A percentile compares a stretch with the other conserved stretches of the same genome.
Conservation (phyloP, 2,888 invertebrate genomes). For the Galerucella pusilla region DNA sequence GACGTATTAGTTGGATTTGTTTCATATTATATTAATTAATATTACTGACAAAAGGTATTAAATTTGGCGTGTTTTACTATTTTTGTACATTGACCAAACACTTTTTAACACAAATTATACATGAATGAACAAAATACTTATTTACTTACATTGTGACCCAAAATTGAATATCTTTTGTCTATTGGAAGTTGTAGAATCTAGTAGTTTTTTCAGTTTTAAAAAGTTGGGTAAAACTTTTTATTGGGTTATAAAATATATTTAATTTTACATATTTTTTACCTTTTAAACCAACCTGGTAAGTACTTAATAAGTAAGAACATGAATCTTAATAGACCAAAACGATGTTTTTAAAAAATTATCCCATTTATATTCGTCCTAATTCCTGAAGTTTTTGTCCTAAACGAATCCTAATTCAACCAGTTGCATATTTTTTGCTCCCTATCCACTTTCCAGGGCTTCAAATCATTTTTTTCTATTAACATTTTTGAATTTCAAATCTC, state of each 20-base stretch:
- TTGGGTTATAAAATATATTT: not conserved
- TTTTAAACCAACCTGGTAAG: not conserved
- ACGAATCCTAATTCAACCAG: not conserved
- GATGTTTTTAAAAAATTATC: no score
- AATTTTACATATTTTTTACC: not conserved
- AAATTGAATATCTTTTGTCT: not conserved
- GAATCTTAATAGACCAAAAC: not conserved
- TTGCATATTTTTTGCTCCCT: not conserved
- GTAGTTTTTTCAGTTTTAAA: slow-evolving; percentile 3
- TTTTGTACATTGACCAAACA: not conserved
- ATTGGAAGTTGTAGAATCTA: not conserved
- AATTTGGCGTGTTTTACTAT: not conserved
- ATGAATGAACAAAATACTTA: not conserved
- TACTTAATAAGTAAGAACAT: not conserved
- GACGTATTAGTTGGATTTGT: not conserved
- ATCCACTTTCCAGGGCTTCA: not conserved
- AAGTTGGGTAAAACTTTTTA: not conserved
- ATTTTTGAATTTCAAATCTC: not conserved
- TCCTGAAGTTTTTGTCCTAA: not conserved
- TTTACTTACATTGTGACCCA: not conserved
- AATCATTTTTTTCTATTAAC: not conserved
- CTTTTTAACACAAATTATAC: not conserved
- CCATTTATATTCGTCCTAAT: no score
- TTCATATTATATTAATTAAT: not conserved
- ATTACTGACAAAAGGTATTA: not conserved